Evolutionary conservation across 2,113 vertebrate genomes (phyloP).

Genomic region (Osmerus mordax): DNA sequence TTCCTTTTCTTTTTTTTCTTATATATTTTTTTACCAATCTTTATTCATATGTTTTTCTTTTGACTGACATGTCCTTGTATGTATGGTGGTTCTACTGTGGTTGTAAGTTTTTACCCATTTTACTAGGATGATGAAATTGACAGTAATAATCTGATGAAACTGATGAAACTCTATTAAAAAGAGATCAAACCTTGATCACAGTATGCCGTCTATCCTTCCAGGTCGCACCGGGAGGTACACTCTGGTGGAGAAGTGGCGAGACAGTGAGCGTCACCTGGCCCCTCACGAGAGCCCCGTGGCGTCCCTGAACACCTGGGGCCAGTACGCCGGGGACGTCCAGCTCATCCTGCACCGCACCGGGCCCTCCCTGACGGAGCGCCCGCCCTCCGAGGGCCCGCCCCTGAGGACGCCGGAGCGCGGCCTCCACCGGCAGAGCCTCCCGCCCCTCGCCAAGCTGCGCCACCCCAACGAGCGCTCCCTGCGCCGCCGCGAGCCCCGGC

Average conservation of each 20-base stretch:
- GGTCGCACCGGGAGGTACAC: slow-evolving; percentile 95
- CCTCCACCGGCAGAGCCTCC: slow-evolving; percentile 89
- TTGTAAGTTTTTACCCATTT: too few relatives aligned
- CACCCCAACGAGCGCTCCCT: slow-evolving; percentile 82
- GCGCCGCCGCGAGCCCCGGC: slow-evolving; percentile 87
- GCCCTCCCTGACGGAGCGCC: slow-evolving; percentile 87
- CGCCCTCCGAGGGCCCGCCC: slow-evolving; percentile 84
- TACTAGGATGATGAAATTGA: too few relatives aligned
- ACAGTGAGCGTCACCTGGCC: slow-evolving; percentile 88
- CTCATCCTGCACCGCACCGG: slow-evolving; percentile 90
- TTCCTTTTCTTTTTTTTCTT: too few relatives aligned
- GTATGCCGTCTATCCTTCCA: slow-evolving; percentile 39
- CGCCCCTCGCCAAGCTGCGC: slow-evolving; percentile 88
- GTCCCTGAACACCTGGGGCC: slow-evolving; percentile 96
- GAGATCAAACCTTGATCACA: background rate
- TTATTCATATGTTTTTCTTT: too few relatives aligned
- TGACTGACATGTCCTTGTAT: too few relatives aligned
- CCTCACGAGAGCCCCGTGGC: slow-evolving; percentile 93
- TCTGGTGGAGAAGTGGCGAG: slow-evolving; percentile 95
- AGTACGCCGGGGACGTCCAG: slow-evolving; percentile 95
- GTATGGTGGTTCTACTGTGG: too few relatives aligned
- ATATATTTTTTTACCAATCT: too few relatives aligned
- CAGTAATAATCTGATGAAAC: too few relatives aligned
- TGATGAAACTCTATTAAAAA: too few relatives aligned
- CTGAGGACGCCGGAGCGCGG: slow-evolving; percentile 86